Evolutionary conservation across 2,113 vertebrate genomes (phyloP), one percentile per base, ranked within the genome.

Genomic region (Callocephalon fimbriatum): DNA sequence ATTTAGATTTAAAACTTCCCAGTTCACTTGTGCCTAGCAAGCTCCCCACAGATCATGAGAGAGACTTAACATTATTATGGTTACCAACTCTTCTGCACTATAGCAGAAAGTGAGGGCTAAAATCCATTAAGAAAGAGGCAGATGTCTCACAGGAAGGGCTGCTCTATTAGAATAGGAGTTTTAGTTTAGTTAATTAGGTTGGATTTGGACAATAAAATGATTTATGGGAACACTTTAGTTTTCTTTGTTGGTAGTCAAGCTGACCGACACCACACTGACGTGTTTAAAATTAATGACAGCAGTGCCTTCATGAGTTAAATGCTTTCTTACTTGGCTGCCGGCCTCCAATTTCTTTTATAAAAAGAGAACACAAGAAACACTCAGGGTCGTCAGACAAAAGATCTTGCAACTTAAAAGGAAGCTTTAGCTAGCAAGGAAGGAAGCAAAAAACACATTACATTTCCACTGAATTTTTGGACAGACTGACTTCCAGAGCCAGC

Each of bases 171-270:
- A 93, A 96, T 10, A 62, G 42, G 50, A 88, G 73, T 73, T 95
- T 95, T 73, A 62, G 75, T 54, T 93, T 47, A 61, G 78, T 86
- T 93, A 97, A 96, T 96, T 93, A 95, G 95, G 94, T 96, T 91
- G 91, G 86, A 86, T 95, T 89, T 89, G 95, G 93, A 96, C 96
- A 96, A 97, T 91, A 84, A 80, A 77, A 89, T 95, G 86, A 96
- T 96, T 96, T 97, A 96, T 95, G 80, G 83, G 83, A 94, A 96
- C 88, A 72, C 93, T 96, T 95, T 51, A 42, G 88, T 91, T 93
- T 81, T 84, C 94, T 95, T 96, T 95, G 86, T 96, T 84, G 73
- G 86, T 65, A 95, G 93, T 51, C 15, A 70, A 54, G 89, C 95
- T 95, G 91, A 96, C 94, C 61, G 3, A 95, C 95, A 97, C 42